Base-by-base conservation (phyloP, 2,888 invertebrate genomes). In the Hyalella azteca region DNA sequence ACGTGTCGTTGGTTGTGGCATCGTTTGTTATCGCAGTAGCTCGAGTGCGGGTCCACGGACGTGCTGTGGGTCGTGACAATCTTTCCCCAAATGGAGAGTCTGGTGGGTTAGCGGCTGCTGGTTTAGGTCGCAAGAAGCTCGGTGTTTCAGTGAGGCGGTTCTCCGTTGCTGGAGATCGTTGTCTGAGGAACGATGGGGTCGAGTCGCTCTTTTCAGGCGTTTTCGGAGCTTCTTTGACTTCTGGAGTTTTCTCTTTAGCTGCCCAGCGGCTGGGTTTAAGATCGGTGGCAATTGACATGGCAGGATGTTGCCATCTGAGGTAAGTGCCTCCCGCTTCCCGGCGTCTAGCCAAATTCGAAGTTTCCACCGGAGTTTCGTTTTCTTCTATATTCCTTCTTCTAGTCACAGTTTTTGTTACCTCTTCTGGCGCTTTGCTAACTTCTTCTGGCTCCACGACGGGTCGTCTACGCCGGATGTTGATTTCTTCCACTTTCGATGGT, bases 291-390 rank as follows among this genome's bases (percentile, higher is more conserved):
- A 26, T 75, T 0, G 75, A 26, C 45, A 45, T 40, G 39, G 75
- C n/a, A 45, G 75, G 40, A 29, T 41, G 75, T 41, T 75, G 75
- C 75, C 75, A 75, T 41, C 75, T 41, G 26, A 45, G 40, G 75
- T 39, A 75, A 2, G 75, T 41, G 2, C 45, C 75, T 45, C 41
- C 45, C 5, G 41, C 45, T 22, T 75, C 45, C 29, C 75, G n/a
- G 40, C 49, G 60, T 41, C 78, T 60, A 3, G 41, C 50, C n/a
- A 59, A 60, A 32, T n/a, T 60, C 13, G 40, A 54, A 40, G 60
- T 39, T 73, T 79, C 79, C 36, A 49, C 73, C 22, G 73, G 73
- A 19, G 45, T 39, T 26, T 48, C 66, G 49, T 78, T 45, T 0
- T 49, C 39, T n/a, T 59, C 3, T 0, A 15, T 1, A 19, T 73